Evolutionary conservation across 2,797 vertebrate genomes (phyloP), one percentile per base, ranked within the genome.

Genomic region (Sardinella longiceps): DNA sequence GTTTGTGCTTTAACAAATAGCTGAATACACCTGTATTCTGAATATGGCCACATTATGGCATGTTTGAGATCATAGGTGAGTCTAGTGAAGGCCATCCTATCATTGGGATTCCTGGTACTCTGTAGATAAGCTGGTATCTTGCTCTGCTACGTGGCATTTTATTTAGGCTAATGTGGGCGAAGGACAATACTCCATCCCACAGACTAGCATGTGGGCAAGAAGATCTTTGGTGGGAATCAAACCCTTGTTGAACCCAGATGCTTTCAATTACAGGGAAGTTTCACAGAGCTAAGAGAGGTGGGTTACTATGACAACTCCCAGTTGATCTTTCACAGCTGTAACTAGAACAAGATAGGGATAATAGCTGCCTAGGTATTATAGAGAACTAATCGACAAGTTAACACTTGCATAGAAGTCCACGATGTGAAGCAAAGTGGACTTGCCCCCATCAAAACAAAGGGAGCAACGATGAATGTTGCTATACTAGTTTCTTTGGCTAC

Each of bases 81-180:
- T 6, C 18, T 37, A 18, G 33, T 77, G 70, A 37, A 77, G 37
- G 14, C 18, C 37, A 77, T 43, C 18, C 70, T n/a, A 77, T 77
- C 70, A 77, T 77, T 20, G 11, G 10, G 33, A 66, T 30, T 66
- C 33, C 60, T 63, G 18, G 18, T 77, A 9, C 66, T 77, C 20
- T 53, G 37, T 5, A 77, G 70, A 77, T 77, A 77, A 77, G 70
- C 33, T 77, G 70, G 5, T 77, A 23, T 77, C 37, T 77, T 28
- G 15, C 28, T 37, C 5, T 43, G 37, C 70, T 43, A 6, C 37
- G 15, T 9, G 39, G 37, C 20, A 15, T 39, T 39, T 23, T 77
- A 23, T 77, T 77, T 77, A 43, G 70, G 37, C 70, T 20, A 77
- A 77, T 33, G 30, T 15, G 30, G 3, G 33, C 3, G 12, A 39